Evolutionary conservation across 1,140 invertebrate genomes (phyloP), one percentile per base, ranked within the genome.

Genomic region (Bombus superbus): DNA sequence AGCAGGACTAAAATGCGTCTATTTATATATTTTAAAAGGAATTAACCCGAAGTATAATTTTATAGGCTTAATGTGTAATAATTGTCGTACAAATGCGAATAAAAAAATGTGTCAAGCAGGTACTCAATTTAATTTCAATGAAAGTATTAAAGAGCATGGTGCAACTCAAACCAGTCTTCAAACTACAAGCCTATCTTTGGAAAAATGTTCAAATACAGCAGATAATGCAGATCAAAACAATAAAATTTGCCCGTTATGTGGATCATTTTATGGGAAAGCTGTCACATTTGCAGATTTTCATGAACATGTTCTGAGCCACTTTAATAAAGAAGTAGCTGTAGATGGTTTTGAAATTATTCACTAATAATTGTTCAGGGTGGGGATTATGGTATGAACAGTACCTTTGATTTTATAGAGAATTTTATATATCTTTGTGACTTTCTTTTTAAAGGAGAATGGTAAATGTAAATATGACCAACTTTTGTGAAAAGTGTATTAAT

Each of bases 291-390:
- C 90, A 53, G 91, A 92, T 57, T 96, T 95, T 82, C 94, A 96
- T 81, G 93, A 95, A 86, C 95, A 96, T 85, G 95, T 96, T 66
- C 88, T 95, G 35, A 94, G 86, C 85, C 95, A 96, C 91, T 96
- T 96, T 92, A 86, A 85, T 13, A 89, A 93, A 69, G 93, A 95
- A 87, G 74, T 92, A 15, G 69, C 87, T 32, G 40, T 88, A 57
- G 88, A 92, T 11, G 88, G 77, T 44, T 92, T 92, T 81, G 88
- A 94, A 85, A 76, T 94, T 18, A 35, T 92, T 66, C 72, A 88
- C 72, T 92, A 80, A 89, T 42, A 18, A 10, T 38, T 72, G n/a
- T 62, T 53, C 13, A 76, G 72, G n/a, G 40, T 71, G 47, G 15
- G 10, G 42, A 0, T 72, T 79, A 22, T 38, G 32, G 8, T 40